A percentile compares a stretch with the other conserved stretches of the same genome.
These are phyloP conservation scores for Lycocorax pyrrhopterus DNA, from an alignment of 2,113 vertebrate genomes.

Conservation along the genomic window DNA sequence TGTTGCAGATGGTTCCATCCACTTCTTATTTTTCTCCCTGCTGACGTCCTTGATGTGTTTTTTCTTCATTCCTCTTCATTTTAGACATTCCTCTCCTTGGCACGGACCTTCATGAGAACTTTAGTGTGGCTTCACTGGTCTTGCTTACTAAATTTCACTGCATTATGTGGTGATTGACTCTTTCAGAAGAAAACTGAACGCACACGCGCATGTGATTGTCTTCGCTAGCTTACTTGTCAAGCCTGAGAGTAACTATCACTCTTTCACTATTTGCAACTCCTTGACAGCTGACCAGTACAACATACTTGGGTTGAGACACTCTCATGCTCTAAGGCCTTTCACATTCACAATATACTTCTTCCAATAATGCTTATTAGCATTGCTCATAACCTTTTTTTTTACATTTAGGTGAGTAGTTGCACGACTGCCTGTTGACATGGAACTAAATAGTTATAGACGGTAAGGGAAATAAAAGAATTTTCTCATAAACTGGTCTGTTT, in stretches of 20 bases:
- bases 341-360: neutral
- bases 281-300: neutral
- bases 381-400: neutral
- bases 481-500: neutral
- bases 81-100: neutral
- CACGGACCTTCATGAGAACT: neutral
- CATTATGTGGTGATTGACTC: neutral
- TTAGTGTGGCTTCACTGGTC: neutral
- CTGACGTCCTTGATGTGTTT: neutral
- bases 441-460: neutral
- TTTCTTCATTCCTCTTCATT: neutral
- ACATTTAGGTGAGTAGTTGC: neutral
- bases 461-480: neutral
- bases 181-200: neutral
- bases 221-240: neutral
- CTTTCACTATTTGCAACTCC: neutral
- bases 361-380: neutral
- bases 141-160: neutral
- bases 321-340: neutral
- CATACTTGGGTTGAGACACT: neutral
- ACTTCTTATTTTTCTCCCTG: neutral
- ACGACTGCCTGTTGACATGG: neutral
- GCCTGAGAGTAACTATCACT: neutral
- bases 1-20: neutral
- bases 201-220: neutral